These are phyloP conservation scores for Macrosiphum euphorbiae DNA, from an alignment of 2,888 invertebrate genomes.

Conservation along the genomic window DNA sequence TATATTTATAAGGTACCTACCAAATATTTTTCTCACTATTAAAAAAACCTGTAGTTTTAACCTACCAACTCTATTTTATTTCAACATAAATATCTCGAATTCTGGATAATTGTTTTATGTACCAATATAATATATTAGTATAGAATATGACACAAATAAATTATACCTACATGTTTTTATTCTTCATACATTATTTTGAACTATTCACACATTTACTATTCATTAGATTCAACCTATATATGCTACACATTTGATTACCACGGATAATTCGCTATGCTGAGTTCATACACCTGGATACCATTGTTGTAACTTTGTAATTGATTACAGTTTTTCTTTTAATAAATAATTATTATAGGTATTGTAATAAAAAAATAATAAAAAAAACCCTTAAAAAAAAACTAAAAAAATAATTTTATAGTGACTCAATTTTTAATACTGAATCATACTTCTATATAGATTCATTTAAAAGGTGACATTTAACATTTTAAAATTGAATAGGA, in stretches of 20 bases:
- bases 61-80: background rate
- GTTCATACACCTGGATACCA: conserved; percentile 56
- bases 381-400: background rate
- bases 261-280: conserved; percentile 58
- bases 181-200: background rate
- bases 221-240: conserved; percentile 12
- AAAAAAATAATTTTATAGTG: background rate
- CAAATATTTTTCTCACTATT: background rate
- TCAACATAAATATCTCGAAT: background rate
- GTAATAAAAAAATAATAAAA: background rate
- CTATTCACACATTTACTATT: conserved; percentile 10
- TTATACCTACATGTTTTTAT: background rate
- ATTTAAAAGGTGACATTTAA: background rate
- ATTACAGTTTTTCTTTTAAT: conserved; percentile 33
- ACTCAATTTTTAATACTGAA: background rate
- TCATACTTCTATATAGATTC: background rate
- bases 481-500: background rate
- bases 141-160: background rate
- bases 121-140: conserved; percentile 41
- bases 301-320: conserved; percentile 52
- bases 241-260: conserved; percentile 52
- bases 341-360: conserved; percentile 24
- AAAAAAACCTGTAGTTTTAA: background rate
- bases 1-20: background rate
- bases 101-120: background rate